A percentile compares a stretch with the other conserved stretches of the same genome.
Conservation (phyloP, 2,797 vertebrate species). For the Mareca strepera region DNA sequence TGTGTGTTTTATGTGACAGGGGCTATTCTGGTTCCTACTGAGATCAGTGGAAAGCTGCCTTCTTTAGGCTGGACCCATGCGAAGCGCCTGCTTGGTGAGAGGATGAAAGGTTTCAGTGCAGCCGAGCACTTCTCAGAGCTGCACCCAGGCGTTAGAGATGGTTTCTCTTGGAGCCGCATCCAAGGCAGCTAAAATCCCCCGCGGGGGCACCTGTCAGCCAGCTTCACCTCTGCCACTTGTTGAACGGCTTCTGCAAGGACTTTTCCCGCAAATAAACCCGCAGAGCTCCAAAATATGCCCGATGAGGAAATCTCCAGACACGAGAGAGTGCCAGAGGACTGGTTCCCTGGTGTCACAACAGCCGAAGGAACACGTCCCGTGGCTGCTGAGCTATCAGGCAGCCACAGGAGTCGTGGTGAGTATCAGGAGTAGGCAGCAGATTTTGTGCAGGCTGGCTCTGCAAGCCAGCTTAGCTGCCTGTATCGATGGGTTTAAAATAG, state of each 20-base stretch:
- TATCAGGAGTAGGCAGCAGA: background rate
- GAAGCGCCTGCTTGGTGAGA: background rate
- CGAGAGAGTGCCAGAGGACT: background rate
- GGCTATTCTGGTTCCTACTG: background rate
- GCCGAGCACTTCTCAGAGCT: background rate
- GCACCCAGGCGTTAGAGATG: background rate
- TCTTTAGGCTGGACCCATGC: background rate
- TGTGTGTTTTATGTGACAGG: background rate
- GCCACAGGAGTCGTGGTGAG: background rate
- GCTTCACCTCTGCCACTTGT: background rate
- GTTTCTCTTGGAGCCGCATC: background rate
- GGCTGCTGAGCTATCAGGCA: background rate
- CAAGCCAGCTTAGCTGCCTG: background rate
- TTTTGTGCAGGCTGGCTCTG: background rate
- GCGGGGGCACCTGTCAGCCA: background rate
- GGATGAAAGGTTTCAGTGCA: background rate
- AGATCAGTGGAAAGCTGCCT: background rate
- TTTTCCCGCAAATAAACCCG: background rate
- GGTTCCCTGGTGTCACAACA: background rate
- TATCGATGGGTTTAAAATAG: background rate
- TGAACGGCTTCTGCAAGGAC: background rate
- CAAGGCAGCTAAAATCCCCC: background rate
- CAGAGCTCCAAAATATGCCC: background rate
- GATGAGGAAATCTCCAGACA: background rate
- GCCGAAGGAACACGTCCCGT: background rate